Evolutionary conservation across 1,140 invertebrate species (phyloP).

Genomic region (Tenebrio molitor): DNA sequence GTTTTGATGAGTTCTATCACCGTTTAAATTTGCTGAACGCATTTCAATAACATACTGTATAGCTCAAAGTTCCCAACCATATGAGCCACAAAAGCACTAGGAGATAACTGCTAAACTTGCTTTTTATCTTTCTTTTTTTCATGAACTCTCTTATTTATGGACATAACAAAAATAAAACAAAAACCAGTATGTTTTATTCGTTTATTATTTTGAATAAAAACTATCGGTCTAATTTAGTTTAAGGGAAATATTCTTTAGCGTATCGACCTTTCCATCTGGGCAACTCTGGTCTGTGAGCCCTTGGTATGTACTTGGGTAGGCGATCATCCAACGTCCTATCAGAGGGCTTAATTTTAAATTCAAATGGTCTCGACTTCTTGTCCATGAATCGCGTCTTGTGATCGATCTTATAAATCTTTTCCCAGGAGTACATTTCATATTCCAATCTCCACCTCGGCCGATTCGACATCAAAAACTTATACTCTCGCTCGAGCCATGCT

Average conservation of each 20-base stretch:
- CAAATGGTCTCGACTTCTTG: slow-evolving; percentile 76
- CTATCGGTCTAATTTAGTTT: no score
- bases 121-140: no score
- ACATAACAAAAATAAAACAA: no score
- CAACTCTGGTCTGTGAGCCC: slow-evolving; percentile 70
- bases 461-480: slow-evolving; percentile 78
- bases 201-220: no score
- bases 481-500: slow-evolving; percentile 76
- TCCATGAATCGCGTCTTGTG: slow-evolving; percentile 76
- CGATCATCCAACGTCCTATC: slow-evolving; percentile 75
- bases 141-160: no score
- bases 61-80: no score
- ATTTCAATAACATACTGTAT: no score
- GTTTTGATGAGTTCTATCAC: no score
- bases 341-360: slow-evolving; percentile 72
- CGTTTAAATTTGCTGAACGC: no score
- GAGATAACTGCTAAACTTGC: no score
- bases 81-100: no score
- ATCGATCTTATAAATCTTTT: slow-evolving; percentile 82
- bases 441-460: slow-evolving; percentile 71
- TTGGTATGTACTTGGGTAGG: slow-evolving; percentile 77
- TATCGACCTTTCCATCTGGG: slow-evolving; percentile 69
- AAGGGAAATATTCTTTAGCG: slow-evolving; percentile 64
- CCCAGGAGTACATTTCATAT: slow-evolving; percentile 82
- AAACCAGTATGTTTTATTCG: no score